Conservation (phyloP, 2,797 vertebrate species). For the Cryptoblepharus egeriae region DNA sequence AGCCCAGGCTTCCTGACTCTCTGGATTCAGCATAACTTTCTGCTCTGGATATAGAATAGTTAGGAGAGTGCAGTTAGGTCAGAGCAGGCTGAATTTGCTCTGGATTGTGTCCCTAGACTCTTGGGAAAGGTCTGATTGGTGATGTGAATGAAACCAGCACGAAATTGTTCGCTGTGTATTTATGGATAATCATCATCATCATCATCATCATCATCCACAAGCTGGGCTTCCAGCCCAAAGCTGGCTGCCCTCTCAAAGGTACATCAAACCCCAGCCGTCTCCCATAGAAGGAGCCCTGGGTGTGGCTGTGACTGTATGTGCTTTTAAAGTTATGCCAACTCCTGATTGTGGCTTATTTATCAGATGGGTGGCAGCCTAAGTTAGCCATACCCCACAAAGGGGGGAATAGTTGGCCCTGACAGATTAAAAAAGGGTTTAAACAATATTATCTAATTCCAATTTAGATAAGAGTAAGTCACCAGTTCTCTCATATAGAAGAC, state of each 20-base stretch:
- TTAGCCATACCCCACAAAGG: neutral
- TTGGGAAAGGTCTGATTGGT: too few relatives aligned
- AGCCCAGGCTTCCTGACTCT: too few relatives aligned
- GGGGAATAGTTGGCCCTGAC: constrained; percentile 24
- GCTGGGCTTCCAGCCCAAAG: neutral
- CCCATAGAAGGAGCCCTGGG: constrained; percentile 32
- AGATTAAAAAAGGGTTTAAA: constrained; percentile 33
- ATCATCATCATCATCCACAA: neutral
- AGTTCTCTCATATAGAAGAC: neutral
- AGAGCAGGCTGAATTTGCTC: too few relatives aligned
- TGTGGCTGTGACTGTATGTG: constrained; percentile 15
- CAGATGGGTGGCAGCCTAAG: neutral
- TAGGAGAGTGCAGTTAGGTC: too few relatives aligned
- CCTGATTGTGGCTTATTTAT: constrained; percentile 43
- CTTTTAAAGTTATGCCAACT: constrained; percentile 64
- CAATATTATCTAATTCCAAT: constrained; percentile 33
- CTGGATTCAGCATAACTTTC: too few relatives aligned
- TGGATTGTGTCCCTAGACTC: too few relatives aligned
- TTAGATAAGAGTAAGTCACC: constrained; percentile 53
- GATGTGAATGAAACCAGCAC: too few relatives aligned
- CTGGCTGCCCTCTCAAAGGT: constrained; percentile 17
- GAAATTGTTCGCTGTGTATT: too few relatives aligned
- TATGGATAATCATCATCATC: too few relatives aligned
- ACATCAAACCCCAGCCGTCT: constrained; percentile 41
- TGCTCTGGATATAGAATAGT: too few relatives aligned